These are phyloP conservation scores for Pegoplata infirma DNA, from an alignment of 2,888 invertebrate species.

Conservation along the genomic window DNA sequence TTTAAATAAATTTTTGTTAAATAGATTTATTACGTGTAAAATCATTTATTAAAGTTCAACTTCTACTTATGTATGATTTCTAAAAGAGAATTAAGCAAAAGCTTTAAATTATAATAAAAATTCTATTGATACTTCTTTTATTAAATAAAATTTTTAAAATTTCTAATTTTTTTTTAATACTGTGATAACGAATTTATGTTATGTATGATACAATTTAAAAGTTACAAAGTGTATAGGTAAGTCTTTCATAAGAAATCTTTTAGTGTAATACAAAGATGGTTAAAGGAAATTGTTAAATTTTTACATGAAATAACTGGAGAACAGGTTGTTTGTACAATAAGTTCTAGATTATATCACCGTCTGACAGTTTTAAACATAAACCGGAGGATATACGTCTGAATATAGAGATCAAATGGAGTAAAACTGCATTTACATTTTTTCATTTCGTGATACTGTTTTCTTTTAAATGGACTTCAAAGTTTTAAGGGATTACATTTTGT, in stretches of 20 bases:
- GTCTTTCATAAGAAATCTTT: too few relatives aligned
- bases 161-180: neutral
- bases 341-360: too few relatives aligned
- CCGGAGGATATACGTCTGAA: too few relatives aligned
- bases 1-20: neutral
- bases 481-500: too few relatives aligned
- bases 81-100: constrained; percentile 1
- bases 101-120: neutral
- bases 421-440: too few relatives aligned
- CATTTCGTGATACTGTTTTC: too few relatives aligned
- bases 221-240: neutral
- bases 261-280: neutral
- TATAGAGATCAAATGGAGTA: too few relatives aligned
- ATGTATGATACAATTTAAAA: neutral
- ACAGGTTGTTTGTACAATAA: too few relatives aligned
- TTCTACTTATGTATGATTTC: neutral
- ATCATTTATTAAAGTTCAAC: neutral
- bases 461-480: too few relatives aligned
- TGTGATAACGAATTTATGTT: neutral
- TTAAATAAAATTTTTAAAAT: neutral
- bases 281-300: too few relatives aligned
- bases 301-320: too few relatives aligned
- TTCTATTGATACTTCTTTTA: neutral
- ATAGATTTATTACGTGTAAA: neutral
- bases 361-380: too few relatives aligned